These are phyloP conservation scores for Turritopsis rubra DNA, from an alignment of 30 jellyfish, hydroid and myxozoan species.

Conservation along the genomic window DNA sequence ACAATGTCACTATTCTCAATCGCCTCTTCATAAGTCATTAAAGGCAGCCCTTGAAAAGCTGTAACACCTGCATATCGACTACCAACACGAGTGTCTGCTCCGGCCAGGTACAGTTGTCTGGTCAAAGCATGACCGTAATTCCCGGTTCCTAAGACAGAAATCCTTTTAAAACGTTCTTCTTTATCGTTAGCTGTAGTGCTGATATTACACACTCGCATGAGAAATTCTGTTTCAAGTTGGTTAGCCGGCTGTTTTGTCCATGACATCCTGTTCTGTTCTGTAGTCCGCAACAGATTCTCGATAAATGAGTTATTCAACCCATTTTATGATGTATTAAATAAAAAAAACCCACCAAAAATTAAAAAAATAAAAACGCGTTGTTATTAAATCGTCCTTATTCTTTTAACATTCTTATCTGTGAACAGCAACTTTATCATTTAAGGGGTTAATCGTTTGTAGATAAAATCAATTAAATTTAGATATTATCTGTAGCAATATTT, in stretches of 20 bases:
- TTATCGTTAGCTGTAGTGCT: neutral
- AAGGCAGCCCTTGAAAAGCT: neutral
- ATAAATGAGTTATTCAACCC: too few species aligned
- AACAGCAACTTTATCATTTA: too few species aligned
- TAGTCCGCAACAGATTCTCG: neutral
- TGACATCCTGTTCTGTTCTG: neutral
- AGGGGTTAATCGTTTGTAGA: too few species aligned
- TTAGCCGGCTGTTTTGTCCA: neutral
- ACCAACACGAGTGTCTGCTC: conserved; percentile 40
- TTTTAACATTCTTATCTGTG: too few species aligned
- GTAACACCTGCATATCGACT: conserved; percentile 17
- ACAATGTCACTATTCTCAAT: conserved; percentile 39
- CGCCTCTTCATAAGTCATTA: conserved; percentile 29
- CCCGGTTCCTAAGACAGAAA: conserved; percentile 61
- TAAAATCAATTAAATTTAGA: too few species aligned
- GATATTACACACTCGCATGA: neutral
- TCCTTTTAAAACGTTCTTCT: neutral
- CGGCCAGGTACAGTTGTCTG: conserved; percentile 32
- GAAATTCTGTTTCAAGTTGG: neutral
- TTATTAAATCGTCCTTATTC: too few species aligned
- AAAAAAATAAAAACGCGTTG: too few species aligned
- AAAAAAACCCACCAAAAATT: too few species aligned
- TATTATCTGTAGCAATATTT: too few species aligned
- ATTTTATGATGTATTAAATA: too few species aligned
- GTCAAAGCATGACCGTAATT: conserved; percentile 67